Percentiles rank a stretch among this genome's conserved stretches.
phyloP scores from a whole-genome alignment of 2,888 invertebrate species.

The Agrochola litura region DNA sequence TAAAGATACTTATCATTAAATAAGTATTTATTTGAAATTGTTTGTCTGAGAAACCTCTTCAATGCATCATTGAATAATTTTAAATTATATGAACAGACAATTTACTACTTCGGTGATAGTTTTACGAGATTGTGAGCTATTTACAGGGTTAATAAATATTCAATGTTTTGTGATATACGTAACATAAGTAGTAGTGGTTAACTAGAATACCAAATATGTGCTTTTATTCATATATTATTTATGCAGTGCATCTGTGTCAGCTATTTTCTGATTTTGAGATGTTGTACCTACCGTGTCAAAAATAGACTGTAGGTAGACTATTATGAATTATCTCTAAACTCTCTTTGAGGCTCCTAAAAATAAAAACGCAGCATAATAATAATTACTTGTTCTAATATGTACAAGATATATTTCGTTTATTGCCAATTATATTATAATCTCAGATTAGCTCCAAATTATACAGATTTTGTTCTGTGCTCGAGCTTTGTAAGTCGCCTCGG shows the following conservation, averaged over 20 bases:
- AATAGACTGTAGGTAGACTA: not conserved
- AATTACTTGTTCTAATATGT: not conserved
- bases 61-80: constrained; percentile 6
- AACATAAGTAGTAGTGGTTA: not conserved
- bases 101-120: constrained; percentile 5
- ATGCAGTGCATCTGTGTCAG: not conserved
- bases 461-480: constrained; percentile 7
- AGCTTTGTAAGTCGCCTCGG: not conserved
- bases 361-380: not conserved
- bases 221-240: not conserved
- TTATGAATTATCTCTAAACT: not conserved
- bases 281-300: not conserved
- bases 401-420: not conserved
- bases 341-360: not conserved
- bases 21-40: constrained; percentile 20
- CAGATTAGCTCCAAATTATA: constrained; percentile 19
- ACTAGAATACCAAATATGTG: not conserved
- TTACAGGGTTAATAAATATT: not conserved
- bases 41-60: constrained; percentile 1
- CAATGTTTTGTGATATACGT: not conserved
- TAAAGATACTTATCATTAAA: constrained; percentile 27
- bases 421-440: not conserved
- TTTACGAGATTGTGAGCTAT: constrained; percentile 6
- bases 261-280: not conserved
- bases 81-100: not conserved